Percentiles rank a stretch among this genome's conserved stretches.
Conservation (phyloP, 1,140 invertebrate genomes). For the Dreissena rostriformis region DNA sequence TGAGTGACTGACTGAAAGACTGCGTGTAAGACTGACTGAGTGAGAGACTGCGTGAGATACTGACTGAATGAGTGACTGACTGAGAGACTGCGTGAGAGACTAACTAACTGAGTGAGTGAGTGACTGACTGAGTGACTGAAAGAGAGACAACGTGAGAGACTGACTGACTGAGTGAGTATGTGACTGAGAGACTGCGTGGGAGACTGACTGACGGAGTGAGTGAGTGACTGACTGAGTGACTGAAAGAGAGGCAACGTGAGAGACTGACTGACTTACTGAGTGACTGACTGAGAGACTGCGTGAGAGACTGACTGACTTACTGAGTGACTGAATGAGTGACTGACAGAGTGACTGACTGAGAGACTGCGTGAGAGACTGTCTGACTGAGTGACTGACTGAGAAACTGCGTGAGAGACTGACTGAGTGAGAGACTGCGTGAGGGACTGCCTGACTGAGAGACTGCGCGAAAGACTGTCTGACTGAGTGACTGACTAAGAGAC, state of each 20-base stretch:
- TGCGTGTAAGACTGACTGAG: background rate
- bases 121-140: too few species aligned
- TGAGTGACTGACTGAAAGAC: background rate
- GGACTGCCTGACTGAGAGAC: slow-evolving; percentile 15
- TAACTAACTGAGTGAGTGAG: too few species aligned
- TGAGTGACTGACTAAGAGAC: slow-evolving; percentile 10
- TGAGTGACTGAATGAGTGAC: slow-evolving; percentile 11
- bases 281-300: slow-evolving; percentile 1
- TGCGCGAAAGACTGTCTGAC: background rate
- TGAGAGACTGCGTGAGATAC: background rate
- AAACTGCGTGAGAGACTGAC: slow-evolving; percentile 8
- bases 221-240: slow-evolving; percentile 22
- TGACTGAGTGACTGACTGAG: slow-evolving; percentile 27
- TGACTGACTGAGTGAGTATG: too few species aligned
- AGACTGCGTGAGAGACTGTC: slow-evolving; percentile 5
- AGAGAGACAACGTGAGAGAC: too few species aligned
- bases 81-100: background rate
- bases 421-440: slow-evolving; percentile 11
- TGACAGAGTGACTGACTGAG: slow-evolving; percentile 10
- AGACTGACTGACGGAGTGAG: slow-evolving; percentile 13
- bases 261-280: slow-evolving; percentile 12
- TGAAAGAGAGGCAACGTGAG: background rate
- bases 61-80: background rate
- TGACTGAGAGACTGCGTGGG: too few species aligned
- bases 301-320: slow-evolving; percentile 5